Evolutionary conservation across 2,888 invertebrate genomes (phyloP).

Genomic region (Drosophila ezoana): DNA sequence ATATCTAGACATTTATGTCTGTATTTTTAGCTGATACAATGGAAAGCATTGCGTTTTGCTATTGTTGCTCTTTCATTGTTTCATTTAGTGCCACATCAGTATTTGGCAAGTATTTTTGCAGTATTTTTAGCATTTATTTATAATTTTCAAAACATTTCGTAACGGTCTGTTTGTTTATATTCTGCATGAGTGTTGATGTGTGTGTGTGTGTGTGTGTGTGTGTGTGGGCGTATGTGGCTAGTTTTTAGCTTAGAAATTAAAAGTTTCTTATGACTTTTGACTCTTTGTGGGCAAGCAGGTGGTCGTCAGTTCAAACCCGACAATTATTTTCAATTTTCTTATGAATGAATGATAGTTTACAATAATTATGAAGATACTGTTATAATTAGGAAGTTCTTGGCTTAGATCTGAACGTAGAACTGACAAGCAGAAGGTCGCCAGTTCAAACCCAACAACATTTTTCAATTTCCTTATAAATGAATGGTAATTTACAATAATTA

Average conservation of each 20-base stretch:
- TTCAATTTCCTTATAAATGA: too few species aligned
- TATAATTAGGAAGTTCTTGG: too few species aligned
- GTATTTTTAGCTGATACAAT: conserved; percentile 30
- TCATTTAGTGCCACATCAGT: conserved; percentile 8
- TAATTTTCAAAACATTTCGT: conserved; percentile 48
- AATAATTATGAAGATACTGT: too few species aligned
- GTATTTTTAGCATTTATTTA: conserved; percentile 51
- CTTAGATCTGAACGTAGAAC: too few species aligned
- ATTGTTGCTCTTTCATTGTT: conserved; percentile 44
- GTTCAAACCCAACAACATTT: too few species aligned
- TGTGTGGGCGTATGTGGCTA: conserved; percentile 5
- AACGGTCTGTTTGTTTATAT: conserved; percentile 56
- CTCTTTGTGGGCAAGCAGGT: too few species aligned
- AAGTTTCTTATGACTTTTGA: background rate
- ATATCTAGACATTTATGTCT: conserved; percentile 3
- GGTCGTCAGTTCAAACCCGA: too few species aligned
- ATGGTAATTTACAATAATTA: too few species aligned
- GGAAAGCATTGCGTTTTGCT: conserved; percentile 41
- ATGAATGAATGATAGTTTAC: too few species aligned
- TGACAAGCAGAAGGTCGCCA: too few species aligned
- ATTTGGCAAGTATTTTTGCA: conserved; percentile 33
- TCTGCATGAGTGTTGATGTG: conserved; percentile 11
- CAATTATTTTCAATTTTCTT: too few species aligned
- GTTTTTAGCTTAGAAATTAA: background rate
- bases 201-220: conserved; percentile 3